Conservation (phyloP, 2,797 vertebrate species). For the Darevskia mixta region DNA sequence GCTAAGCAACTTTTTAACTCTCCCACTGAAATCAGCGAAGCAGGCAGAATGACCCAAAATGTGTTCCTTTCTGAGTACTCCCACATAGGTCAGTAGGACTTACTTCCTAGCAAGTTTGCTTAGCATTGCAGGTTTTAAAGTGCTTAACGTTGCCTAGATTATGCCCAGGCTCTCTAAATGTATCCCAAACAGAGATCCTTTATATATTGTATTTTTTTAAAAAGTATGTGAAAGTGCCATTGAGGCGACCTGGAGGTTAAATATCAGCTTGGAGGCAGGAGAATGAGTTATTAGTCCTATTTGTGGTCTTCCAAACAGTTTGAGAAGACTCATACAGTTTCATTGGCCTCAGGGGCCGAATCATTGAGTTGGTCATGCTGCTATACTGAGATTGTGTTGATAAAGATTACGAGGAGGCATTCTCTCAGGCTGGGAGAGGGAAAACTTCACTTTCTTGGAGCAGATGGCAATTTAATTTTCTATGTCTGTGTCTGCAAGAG, state of each 20-base stretch:
- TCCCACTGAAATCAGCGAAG: background rate
- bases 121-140: background rate
- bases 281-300: slow-evolving; percentile 5
- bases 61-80: background rate
- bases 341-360: background rate
- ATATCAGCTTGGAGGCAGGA: background rate
- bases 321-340: background rate
- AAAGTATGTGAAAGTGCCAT: background rate
- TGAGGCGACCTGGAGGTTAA: background rate
- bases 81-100: background rate
- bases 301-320: slow-evolving; percentile 17
- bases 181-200: background rate
- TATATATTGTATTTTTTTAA: background rate
- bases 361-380: background rate
- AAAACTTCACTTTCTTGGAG: background rate
- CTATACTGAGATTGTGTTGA: slow-evolving; percentile 3
- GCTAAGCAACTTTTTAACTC: background rate
- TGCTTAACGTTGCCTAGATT: background rate
- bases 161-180: background rate
- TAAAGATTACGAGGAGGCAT: slow-evolving; percentile 4
- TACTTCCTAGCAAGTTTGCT: background rate
- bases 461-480: slow-evolving; percentile 44
- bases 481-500: slow-evolving; percentile 27
- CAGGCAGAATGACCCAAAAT: background rate
- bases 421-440: background rate